Conservation (phyloP, 2,797 vertebrate species). For the Sebastolobus altivelis region DNA sequence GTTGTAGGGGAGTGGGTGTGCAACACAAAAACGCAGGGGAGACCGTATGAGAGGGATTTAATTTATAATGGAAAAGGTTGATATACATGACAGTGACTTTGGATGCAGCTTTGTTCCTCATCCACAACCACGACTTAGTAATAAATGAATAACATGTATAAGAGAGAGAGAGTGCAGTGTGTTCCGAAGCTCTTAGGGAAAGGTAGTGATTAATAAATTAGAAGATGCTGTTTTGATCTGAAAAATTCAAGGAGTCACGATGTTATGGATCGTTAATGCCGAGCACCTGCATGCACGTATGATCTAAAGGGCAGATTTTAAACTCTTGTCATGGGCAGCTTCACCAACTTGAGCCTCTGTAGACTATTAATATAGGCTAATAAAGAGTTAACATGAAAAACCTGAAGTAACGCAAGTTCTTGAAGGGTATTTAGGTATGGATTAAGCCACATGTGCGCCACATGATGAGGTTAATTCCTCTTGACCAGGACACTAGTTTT, state of each 20-base stretch:
- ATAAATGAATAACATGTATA: neutral
- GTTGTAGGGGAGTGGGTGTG: conserved; percentile 9
- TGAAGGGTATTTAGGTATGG: neutral
- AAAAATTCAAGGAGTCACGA: neutral
- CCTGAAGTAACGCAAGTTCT: neutral
- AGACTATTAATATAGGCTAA: neutral
- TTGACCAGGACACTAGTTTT: neutral
- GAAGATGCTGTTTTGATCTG: conserved; percentile 19
- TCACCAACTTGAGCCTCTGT: neutral
- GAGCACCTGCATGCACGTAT: neutral
- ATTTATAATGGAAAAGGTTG: conserved; percentile 26
- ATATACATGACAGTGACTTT: conserved; percentile 25
- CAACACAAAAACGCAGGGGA: conserved; percentile 8
- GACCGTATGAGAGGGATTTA: neutral
- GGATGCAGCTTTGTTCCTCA: neutral
- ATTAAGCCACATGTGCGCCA: neutral
- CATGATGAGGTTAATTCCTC: neutral
- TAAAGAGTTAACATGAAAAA: conserved; percentile 3
- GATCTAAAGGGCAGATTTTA: neutral
- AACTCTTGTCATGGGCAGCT: neutral
- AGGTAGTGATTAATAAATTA: neutral
- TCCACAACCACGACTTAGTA: neutral
- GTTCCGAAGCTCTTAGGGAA: neutral
- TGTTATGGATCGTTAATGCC: conserved; percentile 11
- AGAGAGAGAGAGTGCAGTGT: neutral